phyloP scores from a whole-genome alignment of 1,140 invertebrate species.

The Kradibia gibbosae region DNA sequence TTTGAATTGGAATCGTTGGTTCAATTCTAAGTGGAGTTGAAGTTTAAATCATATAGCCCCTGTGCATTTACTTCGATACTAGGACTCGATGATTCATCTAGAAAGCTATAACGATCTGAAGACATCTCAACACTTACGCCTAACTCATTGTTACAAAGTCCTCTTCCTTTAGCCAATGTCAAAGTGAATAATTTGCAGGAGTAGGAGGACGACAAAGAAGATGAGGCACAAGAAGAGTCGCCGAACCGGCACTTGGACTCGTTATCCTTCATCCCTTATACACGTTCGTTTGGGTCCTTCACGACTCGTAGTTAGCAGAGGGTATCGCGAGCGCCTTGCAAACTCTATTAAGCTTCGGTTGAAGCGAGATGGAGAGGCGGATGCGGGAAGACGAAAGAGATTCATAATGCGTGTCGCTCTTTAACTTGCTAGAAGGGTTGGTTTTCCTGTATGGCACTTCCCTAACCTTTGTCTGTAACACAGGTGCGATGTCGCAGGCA shows the following conservation, averaged over 20 bases:
- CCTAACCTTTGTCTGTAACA: not conserved
- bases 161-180: no score
- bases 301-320: not conserved
- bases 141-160: no score
- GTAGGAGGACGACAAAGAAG: not conserved
- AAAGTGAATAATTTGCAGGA: no score
- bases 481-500: not conserved
- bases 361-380: no score
- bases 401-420: not conserved
- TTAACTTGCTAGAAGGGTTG: not conserved
- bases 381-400: not conserved
- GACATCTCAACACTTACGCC: no score
- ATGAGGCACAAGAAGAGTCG: not conserved
- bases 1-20: no score
- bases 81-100: no score
- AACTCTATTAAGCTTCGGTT: conserved; percentile 32
- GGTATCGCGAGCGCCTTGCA: conserved; percentile 1
- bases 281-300: conserved; percentile 10
- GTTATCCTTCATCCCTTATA: conserved; percentile 16
- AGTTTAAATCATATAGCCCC: no score
- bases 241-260: conserved; percentile 19
- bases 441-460: not conserved
- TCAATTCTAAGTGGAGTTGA: no score
- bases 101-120: no score
- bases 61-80: no score